These are phyloP conservation scores for Metellina segmentata DNA, from an alignment of 2,888 invertebrate species.

Conservation along the genomic window DNA sequence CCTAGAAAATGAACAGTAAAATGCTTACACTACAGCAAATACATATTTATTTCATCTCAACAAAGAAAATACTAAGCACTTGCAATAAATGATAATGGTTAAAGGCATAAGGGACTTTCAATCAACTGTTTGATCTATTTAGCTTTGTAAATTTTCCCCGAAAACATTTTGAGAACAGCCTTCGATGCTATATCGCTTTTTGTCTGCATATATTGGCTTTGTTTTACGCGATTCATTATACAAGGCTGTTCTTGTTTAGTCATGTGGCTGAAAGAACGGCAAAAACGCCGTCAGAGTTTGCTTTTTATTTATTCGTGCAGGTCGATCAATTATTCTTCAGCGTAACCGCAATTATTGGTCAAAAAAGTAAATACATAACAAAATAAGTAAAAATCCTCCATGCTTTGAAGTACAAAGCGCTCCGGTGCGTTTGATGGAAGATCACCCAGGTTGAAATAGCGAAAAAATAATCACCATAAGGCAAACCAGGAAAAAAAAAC, in stretches of 20 bases:
- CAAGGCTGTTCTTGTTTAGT: constrained; percentile 3
- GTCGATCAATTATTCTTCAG: constrained; percentile 51
- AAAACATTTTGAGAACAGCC: background rate
- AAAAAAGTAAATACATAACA: constrained; percentile 30
- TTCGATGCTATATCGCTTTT: constrained; percentile 29
- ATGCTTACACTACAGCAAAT: no score
- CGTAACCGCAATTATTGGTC: constrained; percentile 55
- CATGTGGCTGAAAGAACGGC: background rate
- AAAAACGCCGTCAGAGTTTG: background rate
- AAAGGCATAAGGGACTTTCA: no score
- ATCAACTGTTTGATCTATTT: background rate
- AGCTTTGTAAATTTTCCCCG: background rate
- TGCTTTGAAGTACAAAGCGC: constrained; percentile 32
- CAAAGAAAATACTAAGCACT: no score
- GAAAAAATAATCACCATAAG: constrained; percentile 12
- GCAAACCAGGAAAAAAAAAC: constrained; percentile 7
- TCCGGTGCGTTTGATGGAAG: constrained; percentile 36
- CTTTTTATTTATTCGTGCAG: constrained; percentile 20
- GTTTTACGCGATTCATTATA: constrained; percentile 40
- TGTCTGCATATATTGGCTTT: constrained; percentile 22
- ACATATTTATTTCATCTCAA: no score
- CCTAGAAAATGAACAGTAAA: no score
- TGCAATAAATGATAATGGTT: no score
- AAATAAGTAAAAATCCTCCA: constrained; percentile 27
- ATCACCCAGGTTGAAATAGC: constrained; percentile 17